A percentile compares a stretch with the other conserved stretches of the same genome.
phyloP scores from a whole-genome alignment of 2,888 invertebrate species.

The Leptarthrus brevirostris region DNA sequence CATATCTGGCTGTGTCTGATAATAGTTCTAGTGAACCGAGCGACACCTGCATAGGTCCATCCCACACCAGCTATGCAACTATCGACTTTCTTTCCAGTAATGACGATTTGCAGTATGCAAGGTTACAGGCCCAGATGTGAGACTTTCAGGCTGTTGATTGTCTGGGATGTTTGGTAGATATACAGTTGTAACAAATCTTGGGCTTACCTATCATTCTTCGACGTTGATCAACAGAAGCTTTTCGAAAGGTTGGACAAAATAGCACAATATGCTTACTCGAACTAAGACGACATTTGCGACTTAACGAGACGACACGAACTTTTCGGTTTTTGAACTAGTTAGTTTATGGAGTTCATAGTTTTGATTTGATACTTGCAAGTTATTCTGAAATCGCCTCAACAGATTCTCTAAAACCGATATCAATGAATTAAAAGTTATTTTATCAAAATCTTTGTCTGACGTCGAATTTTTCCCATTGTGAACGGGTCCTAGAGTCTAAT shows the following conservation, averaged over 20 bases:
- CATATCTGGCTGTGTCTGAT: not conserved
- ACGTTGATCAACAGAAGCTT: not conserved
- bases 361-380: no score
- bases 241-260: not conserved
- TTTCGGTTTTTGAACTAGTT: no score
- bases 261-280: not conserved
- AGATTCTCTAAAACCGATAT: not conserved
- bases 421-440: not conserved
- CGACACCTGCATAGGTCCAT: no score
- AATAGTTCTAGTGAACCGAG: no score
- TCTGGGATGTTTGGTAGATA: not conserved
- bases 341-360: no score
- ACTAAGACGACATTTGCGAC: not conserved
- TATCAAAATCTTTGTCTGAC: not conserved
- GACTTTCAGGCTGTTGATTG: no score
- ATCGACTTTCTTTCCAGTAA: not conserved
- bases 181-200: not conserved
- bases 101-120: not conserved
- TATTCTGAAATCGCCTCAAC: not conserved
- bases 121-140: no score
- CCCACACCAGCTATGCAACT: no score
- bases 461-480: not conserved
- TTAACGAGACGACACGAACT: no score
- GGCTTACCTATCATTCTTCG: not conserved
- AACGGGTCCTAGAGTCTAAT: not conserved